Evolutionary conservation across 2,888 invertebrate species (phyloP).

Genomic region (Encarsia formosa): DNA sequence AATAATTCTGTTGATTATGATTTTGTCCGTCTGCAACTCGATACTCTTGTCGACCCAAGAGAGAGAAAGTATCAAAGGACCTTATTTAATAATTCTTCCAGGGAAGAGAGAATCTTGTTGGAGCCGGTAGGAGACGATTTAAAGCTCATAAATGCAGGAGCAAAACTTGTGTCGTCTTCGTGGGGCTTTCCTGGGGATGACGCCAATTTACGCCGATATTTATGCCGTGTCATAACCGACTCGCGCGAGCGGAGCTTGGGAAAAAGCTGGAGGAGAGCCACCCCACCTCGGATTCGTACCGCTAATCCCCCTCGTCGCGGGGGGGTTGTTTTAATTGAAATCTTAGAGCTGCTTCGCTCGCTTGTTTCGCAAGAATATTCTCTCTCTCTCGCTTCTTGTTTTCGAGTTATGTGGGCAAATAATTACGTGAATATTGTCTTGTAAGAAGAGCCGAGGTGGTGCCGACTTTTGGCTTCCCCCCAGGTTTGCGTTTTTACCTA

Average conservation of each 20-base stretch:
- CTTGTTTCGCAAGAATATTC: too few species aligned
- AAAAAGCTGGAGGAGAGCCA: conserved; percentile 11
- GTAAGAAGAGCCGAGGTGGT: too few species aligned
- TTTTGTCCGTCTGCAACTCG: too few species aligned
- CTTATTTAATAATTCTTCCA: too few species aligned
- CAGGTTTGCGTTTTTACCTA: too few species aligned
- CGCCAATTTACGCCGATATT: conserved; percentile 52
- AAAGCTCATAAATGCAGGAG: conserved; percentile 44
- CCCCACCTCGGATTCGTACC: conserved; percentile 45
- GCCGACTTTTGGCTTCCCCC: too few species aligned
- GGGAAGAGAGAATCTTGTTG: too few species aligned
- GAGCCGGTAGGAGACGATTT: conserved; percentile 33
- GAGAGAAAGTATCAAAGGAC: too few species aligned
- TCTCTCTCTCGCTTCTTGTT: background rate
- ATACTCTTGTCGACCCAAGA: too few species aligned
- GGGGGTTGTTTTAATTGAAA: conserved; percentile 51
- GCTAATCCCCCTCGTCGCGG: conserved; percentile 44
- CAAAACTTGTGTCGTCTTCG: too few species aligned
- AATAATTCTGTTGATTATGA: conserved; percentile 52
- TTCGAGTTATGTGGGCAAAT: conserved; percentile 3
- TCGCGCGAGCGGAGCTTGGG: too few species aligned
- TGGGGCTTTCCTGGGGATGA: conserved; percentile 23
- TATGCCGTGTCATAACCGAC: conserved; percentile 51
- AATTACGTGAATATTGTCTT: too few species aligned
- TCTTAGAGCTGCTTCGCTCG: conserved; percentile 45